Evolutionary conservation across 2,113 vertebrate species (phyloP), one percentile per base, ranked within the genome.

Genomic region (Struthidea cinerea): DNA sequence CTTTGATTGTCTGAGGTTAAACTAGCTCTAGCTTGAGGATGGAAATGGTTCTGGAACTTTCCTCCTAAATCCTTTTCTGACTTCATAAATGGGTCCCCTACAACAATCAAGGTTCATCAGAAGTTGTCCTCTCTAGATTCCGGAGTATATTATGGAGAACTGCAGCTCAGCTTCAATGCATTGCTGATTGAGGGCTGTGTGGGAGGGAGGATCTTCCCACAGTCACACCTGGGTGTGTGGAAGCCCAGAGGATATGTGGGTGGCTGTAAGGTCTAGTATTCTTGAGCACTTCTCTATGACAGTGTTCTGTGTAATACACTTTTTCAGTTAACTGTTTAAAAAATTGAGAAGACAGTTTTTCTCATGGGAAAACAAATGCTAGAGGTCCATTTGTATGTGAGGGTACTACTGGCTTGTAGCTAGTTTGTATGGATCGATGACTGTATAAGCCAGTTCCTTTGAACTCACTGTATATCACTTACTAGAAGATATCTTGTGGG

Each of bases 301-400:
- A 12, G 32, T 11, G 13, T 27, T 64, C 37, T 55, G 22, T 50
- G 55, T 37, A 55, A 44, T 35, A 41, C 13, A 52, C 7, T 18
- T 47, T 39, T 49, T 33, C 13, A 35, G 28, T 28, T 24, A 67
- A 18, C 7, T 18, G 28, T 21, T 73, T 5, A 20, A 52, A 50
- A 70, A 73, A 33, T 6, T 23, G 8, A 42, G 27, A 65, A 30
- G 28, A 16, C 14, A 8, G 8, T 28, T 44, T 57, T 61, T 52
- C 21, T 37, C 1, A 8, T 16, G 15, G 16, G 20, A 28, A 30
- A 55, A 39, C 22, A 68, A 44, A 33, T 7, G 18, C 12, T 8
- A 18, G 23, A 70, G 24, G 20, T 24, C 24, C 33, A 0, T 22
- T 20, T 53, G 23, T 35, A 7, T 1, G 0, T 35, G 24, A 53